Conservation (phyloP, 2,113 vertebrate species). For the Condylura cristata region DNA sequence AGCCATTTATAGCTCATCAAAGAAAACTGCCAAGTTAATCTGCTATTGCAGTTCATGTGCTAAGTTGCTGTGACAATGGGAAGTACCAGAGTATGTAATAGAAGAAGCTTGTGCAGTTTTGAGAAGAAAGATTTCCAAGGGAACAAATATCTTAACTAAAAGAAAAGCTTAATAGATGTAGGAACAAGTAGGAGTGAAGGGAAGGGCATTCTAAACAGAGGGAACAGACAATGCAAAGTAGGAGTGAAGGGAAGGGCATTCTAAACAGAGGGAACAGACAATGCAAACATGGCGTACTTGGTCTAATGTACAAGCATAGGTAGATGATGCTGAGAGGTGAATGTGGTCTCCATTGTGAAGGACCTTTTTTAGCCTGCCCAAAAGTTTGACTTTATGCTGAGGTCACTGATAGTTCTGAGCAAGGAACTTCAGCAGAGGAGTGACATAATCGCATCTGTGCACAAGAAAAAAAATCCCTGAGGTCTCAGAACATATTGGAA, state of each 20-base stretch:
- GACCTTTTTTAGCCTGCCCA: neutral
- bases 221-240: neutral
- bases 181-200: neutral
- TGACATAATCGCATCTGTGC: neutral
- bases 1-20: neutral
- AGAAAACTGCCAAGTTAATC: neutral
- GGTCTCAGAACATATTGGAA: neutral
- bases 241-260: neutral
- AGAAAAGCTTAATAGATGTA: neutral
- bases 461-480: neutral
- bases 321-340: neutral
- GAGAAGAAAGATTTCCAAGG: neutral
- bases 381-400: neutral
- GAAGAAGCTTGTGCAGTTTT: neutral
- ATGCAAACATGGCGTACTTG: neutral
- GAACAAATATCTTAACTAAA: neutral
- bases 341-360: neutral
- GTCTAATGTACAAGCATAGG: neutral
- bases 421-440: neutral
- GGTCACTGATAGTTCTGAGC: neutral
- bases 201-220: neutral
- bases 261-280: neutral
- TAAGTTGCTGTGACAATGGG: neutral
- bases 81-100: neutral
- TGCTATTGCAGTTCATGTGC: neutral